Conservation (phyloP, 2,888 invertebrate species). For the Ceraclea dissimilis region DNA sequence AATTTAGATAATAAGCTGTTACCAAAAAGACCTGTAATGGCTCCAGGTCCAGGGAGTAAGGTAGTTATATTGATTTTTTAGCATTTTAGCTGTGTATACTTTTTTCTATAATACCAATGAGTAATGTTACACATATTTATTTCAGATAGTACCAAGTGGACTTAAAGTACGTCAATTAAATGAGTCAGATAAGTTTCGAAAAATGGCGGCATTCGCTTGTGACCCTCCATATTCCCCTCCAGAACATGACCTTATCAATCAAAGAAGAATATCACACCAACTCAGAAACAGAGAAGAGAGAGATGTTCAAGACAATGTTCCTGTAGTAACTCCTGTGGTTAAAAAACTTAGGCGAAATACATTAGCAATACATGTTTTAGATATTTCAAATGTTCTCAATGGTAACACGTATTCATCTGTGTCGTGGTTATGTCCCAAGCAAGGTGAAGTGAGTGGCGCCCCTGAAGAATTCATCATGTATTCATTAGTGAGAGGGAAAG, state of each 20-base stretch:
- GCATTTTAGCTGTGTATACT: background rate
- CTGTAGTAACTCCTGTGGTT: conserved; percentile 37
- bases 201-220: conserved; percentile 48
- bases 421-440: conserved; percentile 62
- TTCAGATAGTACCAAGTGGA: conserved; percentile 40
- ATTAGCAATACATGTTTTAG: conserved; percentile 78
- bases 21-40: conserved; percentile 12
- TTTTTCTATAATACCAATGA: no score
- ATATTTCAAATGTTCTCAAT: conserved; percentile 65
- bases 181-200: conserved; percentile 44
- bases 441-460: conserved; percentile 57
- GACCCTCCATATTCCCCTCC: conserved; percentile 36
- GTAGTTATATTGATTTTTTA: conserved; percentile 10
- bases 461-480: conserved; percentile 90
- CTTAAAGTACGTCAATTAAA: conserved; percentile 44
- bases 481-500: conserved; percentile 80
- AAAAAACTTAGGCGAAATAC: conserved; percentile 60
- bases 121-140: conserved; percentile 25
- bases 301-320: conserved; percentile 33
- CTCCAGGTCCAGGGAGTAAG: conserved; percentile 11
- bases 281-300: conserved; percentile 35
- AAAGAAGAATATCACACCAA: conserved; percentile 39
- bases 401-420: conserved; percentile 56
- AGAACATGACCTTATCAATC: conserved; percentile 45
- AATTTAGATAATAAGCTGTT: conserved; percentile 12